Evolutionary conservation across 2,113 vertebrate species (phyloP).

Genomic region (Grammomys surdaster): DNA sequence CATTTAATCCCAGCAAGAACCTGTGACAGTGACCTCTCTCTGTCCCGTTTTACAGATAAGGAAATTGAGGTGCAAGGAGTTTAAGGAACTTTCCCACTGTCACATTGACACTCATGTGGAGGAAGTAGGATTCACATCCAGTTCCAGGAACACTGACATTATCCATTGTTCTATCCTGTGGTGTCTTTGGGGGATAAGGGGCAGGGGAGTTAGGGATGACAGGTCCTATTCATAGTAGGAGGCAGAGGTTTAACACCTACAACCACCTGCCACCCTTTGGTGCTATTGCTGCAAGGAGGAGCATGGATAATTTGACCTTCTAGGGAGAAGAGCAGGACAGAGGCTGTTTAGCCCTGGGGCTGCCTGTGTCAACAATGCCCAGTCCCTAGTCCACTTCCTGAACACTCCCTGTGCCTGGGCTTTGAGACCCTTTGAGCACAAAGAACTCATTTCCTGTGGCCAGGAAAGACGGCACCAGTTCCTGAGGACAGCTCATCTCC

Average conservation of each 20-base stretch:
- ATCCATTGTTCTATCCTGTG: neutral
- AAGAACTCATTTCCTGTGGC: constrained; percentile 80
- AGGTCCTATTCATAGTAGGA: neutral
- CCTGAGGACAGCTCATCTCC: constrained; percentile 80
- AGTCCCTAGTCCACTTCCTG: constrained; percentile 75
- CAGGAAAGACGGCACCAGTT: constrained; percentile 71
- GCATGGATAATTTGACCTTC: constrained; percentile 66
- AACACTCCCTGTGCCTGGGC: constrained; percentile 69
- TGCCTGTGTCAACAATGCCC: constrained; percentile 73
- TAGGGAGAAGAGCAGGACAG: constrained; percentile 69
- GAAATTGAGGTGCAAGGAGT: neutral
- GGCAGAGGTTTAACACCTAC: neutral
- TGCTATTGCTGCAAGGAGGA: constrained; percentile 70
- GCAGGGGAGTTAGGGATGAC: neutral
- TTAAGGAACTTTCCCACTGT: constrained; percentile 24
- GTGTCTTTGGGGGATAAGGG: neutral
- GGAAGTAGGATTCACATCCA: neutral
- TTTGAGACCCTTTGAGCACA: constrained; percentile 80
- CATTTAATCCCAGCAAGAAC: neutral
- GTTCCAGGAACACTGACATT: neutral
- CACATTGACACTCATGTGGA: neutral
- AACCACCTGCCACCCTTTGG: constrained; percentile 52
- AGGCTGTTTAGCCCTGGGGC: constrained; percentile 67
- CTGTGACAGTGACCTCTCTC: neutral
- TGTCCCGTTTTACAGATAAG: constrained; percentile 43